Evolutionary conservation across 2,797 vertebrate species (phyloP), one percentile per base, ranked within the genome.

Genomic region (Luscinia luscinia): DNA sequence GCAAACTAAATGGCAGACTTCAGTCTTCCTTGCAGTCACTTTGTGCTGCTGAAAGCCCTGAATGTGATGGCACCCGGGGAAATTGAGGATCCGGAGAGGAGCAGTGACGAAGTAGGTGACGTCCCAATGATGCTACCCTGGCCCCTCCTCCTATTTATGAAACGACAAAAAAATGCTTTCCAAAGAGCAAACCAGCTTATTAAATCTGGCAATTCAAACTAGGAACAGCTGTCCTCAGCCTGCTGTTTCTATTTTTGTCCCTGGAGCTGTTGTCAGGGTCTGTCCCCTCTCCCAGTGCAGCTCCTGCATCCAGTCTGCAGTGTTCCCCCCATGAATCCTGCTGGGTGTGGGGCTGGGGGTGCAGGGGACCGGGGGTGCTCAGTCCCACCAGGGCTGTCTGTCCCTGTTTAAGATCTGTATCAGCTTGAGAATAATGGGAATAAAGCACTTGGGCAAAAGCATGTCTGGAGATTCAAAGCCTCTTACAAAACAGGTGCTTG

Each of bases 151-250:
- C 70, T 66, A 20, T 87, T 85, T 82, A 76, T 27, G 52, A 77
- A 70, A 67, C 0, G 0, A 36, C 2, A 0, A 41, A 75, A 77
- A 84, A 84, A 58, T 8, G 21, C n/a, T 76, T 91, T 78, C 51
- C 87, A 72, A 66, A 89, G 92, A 96, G 66, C 68, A 84, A 93
- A 90, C 23, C 89, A 69, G 62, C 84, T 90, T 79, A 74, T 63
- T 94, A 77, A 90, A 79, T 41, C 67, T 34, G 8, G 36, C 46
- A 61, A 40, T 95, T 85, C 78, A 87, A 96, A 95, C 77, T 75
- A 49, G 85, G 91, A 97, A 77, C 95, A 96, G 93, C 89, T 97
- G 94, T 30, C 61, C 49, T 85, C 5, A 0, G 28, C 27, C 66
- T 81, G 51, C 87, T 81, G 78, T 55, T 93, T 62, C 90, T 84